These are phyloP conservation scores for Dusona sp. DNA, from an alignment of 2,888 invertebrate genomes.

Conservation along the genomic window DNA sequence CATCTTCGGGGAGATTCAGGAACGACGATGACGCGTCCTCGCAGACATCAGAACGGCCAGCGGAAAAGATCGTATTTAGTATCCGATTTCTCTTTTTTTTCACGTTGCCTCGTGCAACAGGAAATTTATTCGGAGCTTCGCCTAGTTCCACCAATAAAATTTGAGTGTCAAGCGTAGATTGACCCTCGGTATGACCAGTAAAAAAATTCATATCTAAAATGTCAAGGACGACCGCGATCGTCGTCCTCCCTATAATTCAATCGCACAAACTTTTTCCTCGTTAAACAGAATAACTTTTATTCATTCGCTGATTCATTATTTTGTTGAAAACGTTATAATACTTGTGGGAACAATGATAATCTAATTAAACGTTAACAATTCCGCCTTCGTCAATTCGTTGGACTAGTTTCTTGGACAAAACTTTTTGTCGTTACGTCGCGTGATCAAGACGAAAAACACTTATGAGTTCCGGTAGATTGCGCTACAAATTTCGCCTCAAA, in stretches of 20 bases:
- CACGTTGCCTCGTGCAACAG: neutral
- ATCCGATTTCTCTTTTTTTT: conserved; percentile 40
- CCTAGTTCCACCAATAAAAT: neutral
- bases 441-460: neutral
- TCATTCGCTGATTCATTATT: neutral
- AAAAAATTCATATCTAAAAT: neutral
- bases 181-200: neutral
- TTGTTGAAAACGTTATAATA: neutral
- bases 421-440: neutral
- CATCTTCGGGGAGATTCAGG: neutral
- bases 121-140: neutral
- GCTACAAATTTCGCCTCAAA: neutral
- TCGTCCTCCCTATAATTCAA: neutral
- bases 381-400: neutral
- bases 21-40: neutral
- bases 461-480: neutral
- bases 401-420: neutral
- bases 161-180: neutral
- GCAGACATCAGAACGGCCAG: neutral
- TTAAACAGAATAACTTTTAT: neutral
- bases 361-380: neutral
- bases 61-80: neutral
- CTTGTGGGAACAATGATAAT: neutral
- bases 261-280: neutral
- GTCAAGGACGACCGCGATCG: neutral